A percentile compares a stretch with the other conserved stretches of the same genome.
Conservation (phyloP, 53 echinoderm and acorn worm genomes). For the Antedon mediterranea region DNA sequence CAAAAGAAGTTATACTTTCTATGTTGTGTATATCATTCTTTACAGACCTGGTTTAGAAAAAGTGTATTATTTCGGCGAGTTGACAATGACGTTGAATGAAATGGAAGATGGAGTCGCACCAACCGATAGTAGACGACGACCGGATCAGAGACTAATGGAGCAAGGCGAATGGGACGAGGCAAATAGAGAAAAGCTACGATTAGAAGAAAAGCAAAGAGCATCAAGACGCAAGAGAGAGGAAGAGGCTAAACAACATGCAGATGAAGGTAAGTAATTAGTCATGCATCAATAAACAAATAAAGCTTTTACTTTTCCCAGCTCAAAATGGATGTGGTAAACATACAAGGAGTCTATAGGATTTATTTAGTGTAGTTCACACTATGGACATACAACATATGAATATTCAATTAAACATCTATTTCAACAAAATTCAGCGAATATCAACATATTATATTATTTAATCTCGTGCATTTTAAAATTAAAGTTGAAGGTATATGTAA, state of each 20-base stretch:
- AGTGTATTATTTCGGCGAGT: constrained; percentile 83
- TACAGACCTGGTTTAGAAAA: constrained; percentile 61
- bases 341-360: too few species aligned
- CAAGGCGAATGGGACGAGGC: constrained; percentile 90
- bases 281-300: too few species aligned
- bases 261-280: constrained; percentile 38
- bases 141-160: constrained; percentile 93
- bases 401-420: too few species aligned
- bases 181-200: constrained; percentile 74
- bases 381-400: too few species aligned
- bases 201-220: constrained; percentile 90
- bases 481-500: too few species aligned
- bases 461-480: too few species aligned
- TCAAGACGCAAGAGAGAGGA: constrained; percentile 68
- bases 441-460: too few species aligned
- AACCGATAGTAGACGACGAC: constrained; percentile 68
- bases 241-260: constrained; percentile 50
- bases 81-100: constrained; percentile 86
- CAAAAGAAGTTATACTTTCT: background rate
- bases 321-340: too few species aligned
- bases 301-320: too few species aligned
- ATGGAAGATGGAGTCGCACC: constrained; percentile 62
- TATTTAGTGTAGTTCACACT: too few species aligned
- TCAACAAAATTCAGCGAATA: too few species aligned
- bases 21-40: background rate